Percentiles rank a stretch among this genome's conserved stretches.
These are phyloP conservation scores for Rhyacophila brunnea DNA, from an alignment of 1,140 invertebrate species.

Conservation along the genomic window DNA sequence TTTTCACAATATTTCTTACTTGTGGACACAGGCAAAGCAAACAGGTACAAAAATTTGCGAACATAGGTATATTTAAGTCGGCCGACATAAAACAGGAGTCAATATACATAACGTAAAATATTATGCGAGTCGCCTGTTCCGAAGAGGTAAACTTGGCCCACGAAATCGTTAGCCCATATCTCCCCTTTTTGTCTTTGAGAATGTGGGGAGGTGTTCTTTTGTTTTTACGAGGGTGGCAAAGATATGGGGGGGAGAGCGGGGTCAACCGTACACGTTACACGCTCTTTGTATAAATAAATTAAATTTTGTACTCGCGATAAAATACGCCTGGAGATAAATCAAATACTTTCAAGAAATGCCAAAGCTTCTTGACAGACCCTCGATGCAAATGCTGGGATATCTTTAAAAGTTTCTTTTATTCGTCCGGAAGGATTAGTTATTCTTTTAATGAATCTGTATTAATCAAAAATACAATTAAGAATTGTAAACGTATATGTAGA, in stretches of 20 bases:
- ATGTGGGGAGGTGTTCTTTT: slow-evolving; percentile 20
- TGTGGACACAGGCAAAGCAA: too few species aligned
- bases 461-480: too few species aligned
- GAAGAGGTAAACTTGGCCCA: slow-evolving; percentile 15
- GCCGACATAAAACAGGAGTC: too few species aligned
- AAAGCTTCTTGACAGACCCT: neutral
- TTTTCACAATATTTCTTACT: too few species aligned
- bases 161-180: slow-evolving; percentile 14
- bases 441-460: neutral
- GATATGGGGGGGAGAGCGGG: slow-evolving; percentile 6
- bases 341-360: too few species aligned
- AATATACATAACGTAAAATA: too few species aligned
- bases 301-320: slow-evolving; percentile 6
- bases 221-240: slow-evolving; percentile 15
- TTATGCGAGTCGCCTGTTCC: slow-evolving; percentile 2
- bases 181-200: slow-evolving; percentile 14
- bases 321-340: too few species aligned
- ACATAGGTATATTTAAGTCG: too few species aligned
- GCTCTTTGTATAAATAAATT: slow-evolving; percentile 26
- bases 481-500: too few species aligned
- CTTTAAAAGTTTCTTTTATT: neutral
- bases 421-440: neutral
- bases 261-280: slow-evolving; percentile 16
- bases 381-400: neutral
- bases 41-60: too few species aligned